Evolutionary conservation across 2,113 vertebrate genomes (phyloP).

Genomic region (Rattus norvegicus): GRCr8 NC_086039.1:27942001-27942500

Average conservation of each 20-base stretch:
- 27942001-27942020: background rate
- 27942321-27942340: background rate
- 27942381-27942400: slow-evolving; percentile 27
- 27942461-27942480: background rate
- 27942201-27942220: background rate
- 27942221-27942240: background rate
- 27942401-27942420: background rate
- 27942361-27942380: slow-evolving; percentile 10
- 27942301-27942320: slow-evolving; percentile 22
- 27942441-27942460: slow-evolving; percentile 13
- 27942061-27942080: too few relatives aligned
- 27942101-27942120: too few relatives aligned
- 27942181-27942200: too few relatives aligned
- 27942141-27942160: too few relatives aligned
- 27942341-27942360: slow-evolving; percentile 45
- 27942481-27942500: slow-evolving; percentile 38
- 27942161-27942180: too few relatives aligned
- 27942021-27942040: too few relatives aligned
- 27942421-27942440: background rate
- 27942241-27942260: background rate
- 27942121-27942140: too few relatives aligned
- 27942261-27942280: background rate
- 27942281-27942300: slow-evolving; percentile 16
- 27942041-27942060: too few relatives aligned
- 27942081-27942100: too few relatives aligned